Base-by-base conservation (phyloP, 2,797 vertebrate species). In the Oophaga sylvatica region DNA sequence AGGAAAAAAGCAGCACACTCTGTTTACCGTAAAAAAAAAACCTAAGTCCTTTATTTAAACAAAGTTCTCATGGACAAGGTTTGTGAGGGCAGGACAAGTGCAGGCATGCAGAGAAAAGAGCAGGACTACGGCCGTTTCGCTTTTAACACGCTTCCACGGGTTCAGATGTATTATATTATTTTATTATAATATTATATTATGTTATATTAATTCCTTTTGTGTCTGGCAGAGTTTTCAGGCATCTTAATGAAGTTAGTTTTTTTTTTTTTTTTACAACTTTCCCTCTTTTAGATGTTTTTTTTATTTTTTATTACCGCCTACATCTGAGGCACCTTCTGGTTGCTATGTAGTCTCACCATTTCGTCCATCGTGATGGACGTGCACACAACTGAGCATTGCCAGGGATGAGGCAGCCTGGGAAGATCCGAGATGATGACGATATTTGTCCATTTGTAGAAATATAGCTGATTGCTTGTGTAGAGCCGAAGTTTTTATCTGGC, bases 241-340 rank as follows among this genome's bases (percentile, higher is more conserved):
- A 91, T 91, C 91, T 93, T 91, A 93, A 92, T 1, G 45, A 92
- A 93, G 91, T 91, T 89, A 92, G 92, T 88, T 90, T 91, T 92
- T 92, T 88, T 90, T 91, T 92, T 92, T 88, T 80, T 3, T 41
- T 41, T 3, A 93, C 90, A 90, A 90, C 90, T 90, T 67, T 60
- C 65, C 67, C 5, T 29, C 35, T 41, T 41, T 41, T 41, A 41
- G 35, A 41, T 41, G 35, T 3, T 41, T 41, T 41, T 41, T 41
- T 26, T 26, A 26, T 26, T 70, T 16, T 35, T 31, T 70, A 94
- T 95, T 94, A 93, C 91, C 93, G 92, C 92, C 94, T 92, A 93
- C 94, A 94, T 95, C 94, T 94, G 94, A 95, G 94, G 93, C 91
- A 92, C 94, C 94, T 94, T 95, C 94, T 95, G 93, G 92, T 94